A percentile compares a stretch with the other conserved stretches of the same genome.
Evolutionary conservation across 2,797 vertebrate species (phyloP).

Genomic region (Brachyalestes nurse): DNA sequence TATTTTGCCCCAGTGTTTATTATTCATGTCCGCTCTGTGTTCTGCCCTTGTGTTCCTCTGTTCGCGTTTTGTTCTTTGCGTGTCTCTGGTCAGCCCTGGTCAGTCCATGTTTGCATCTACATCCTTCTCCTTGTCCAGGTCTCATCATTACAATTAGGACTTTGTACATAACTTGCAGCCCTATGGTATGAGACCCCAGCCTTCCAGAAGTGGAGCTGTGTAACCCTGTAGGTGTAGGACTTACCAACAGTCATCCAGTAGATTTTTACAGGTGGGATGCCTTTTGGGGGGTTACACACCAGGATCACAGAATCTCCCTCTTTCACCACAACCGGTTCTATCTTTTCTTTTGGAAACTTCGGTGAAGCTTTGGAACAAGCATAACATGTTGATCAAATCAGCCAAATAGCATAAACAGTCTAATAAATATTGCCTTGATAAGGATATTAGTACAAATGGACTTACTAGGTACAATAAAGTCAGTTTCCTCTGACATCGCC

Average conservation of each 20-base stretch:
- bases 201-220: neutral
- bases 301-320: slow-evolving; percentile 87
- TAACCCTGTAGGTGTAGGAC: slow-evolving; percentile 45
- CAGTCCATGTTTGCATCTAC: no score
- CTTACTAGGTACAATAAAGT: slow-evolving; percentile 88
- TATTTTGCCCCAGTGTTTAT: no score
- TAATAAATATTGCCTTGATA: neutral
- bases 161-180: no score
- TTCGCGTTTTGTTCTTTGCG: no score
- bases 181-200: no score
- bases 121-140: no score
- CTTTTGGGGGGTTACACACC: slow-evolving; percentile 88
- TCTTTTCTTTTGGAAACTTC: slow-evolving; percentile 90
- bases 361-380: slow-evolving; percentile 72
- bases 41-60: no score
- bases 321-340: slow-evolving; percentile 80
- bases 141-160: no score
- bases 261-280: slow-evolving; percentile 84
- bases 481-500: slow-evolving; percentile 88
- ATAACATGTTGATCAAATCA: neutral
- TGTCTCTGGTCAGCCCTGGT: no score
- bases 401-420: neutral
- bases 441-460: neutral
- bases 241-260: slow-evolving; percentile 97
- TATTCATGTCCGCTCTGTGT: no score